Percentiles rank a stretch among this genome's conserved stretches.
Evolutionary conservation across 2,888 invertebrate species (phyloP).

Genomic region (Drosophila falleni): DNA sequence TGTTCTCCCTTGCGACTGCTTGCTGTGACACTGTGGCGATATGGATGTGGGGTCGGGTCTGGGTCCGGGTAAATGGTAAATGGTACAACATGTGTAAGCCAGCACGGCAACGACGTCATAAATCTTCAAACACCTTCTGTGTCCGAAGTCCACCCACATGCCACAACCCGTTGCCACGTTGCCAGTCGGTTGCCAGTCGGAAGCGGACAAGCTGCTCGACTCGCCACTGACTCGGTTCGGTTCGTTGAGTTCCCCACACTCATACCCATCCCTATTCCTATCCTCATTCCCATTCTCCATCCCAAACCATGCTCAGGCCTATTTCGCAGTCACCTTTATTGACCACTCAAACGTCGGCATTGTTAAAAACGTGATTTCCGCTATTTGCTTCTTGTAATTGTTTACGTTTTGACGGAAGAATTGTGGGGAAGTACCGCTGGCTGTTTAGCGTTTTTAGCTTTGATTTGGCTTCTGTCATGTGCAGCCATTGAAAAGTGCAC

Average conservation of each 20-base stretch:
- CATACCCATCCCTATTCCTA: background rate
- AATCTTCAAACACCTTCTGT: slow-evolving; percentile 67
- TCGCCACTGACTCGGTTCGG: slow-evolving; percentile 18
- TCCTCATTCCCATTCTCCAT: background rate
- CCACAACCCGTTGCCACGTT: slow-evolving; percentile 26
- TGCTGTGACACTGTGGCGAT: background rate
- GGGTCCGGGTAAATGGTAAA: slow-evolving; percentile 23
- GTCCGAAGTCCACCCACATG: slow-evolving; percentile 43
- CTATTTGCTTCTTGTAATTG: slow-evolving; percentile 65
- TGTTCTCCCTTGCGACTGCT: background rate
- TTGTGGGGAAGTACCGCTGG: slow-evolving; percentile 1
- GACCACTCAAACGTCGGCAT: slow-evolving; percentile 58
- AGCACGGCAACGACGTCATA: slow-evolving; percentile 66
- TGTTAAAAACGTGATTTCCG: slow-evolving; percentile 77
- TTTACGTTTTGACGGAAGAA: slow-evolving; percentile 32
- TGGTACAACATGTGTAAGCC: slow-evolving; percentile 64
- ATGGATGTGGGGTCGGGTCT: background rate
- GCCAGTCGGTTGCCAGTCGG: slow-evolving; percentile 39
- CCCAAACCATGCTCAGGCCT: slow-evolving; percentile 6
- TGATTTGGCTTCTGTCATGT: slow-evolving; percentile 49
- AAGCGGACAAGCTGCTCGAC: slow-evolving; percentile 37
- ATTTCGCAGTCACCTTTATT: slow-evolving; percentile 48
- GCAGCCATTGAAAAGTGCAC: slow-evolving; percentile 37
- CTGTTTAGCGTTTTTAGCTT: slow-evolving; percentile 38
- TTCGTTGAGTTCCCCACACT: slow-evolving; percentile 11